Evolutionary conservation across 2,113 vertebrate genomes (phyloP).

Genomic region (Pipra filicauda): DNA sequence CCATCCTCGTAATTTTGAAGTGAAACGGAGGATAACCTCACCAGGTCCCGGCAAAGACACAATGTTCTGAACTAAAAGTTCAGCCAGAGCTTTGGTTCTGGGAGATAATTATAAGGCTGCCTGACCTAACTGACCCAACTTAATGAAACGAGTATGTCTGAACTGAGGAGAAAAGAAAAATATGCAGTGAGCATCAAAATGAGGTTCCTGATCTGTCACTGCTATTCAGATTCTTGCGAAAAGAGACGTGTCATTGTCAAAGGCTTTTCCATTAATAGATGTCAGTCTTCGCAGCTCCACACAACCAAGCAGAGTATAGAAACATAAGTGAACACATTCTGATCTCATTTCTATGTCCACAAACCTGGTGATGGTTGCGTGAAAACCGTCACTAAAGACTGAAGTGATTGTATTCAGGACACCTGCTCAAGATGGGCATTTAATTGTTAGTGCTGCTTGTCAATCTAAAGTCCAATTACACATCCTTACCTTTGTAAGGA

Average conservation of each 20-base stretch:
- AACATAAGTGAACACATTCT: background rate
- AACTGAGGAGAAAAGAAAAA: conserved; percentile 47
- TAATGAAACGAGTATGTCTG: conserved; percentile 16
- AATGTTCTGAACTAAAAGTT: conserved; percentile 59
- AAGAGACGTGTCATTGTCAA: conserved; percentile 17
- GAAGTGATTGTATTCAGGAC: background rate
- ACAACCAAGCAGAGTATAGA: background rate
- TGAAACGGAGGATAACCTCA: conserved; percentile 14
- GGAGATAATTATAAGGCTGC: conserved; percentile 52
- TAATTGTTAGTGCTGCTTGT: background rate
- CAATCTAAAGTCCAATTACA: background rate
- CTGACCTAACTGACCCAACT: conserved; percentile 38
- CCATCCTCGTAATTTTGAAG: background rate
- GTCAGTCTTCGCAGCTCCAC: background rate
- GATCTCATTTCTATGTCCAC: background rate
- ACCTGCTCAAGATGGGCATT: background rate
- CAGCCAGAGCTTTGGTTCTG: conserved; percentile 34
- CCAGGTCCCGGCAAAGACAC: background rate
- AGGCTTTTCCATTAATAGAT: conserved; percentile 49
- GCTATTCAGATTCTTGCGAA: background rate
- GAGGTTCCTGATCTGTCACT: conserved; percentile 51
- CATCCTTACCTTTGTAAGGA: background rate
- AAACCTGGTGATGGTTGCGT: background rate
- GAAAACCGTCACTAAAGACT: background rate
- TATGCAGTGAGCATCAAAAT: conserved; percentile 39